Evolutionary conservation across 2,113 vertebrate species (phyloP).

Genomic region (Lophotis ruficrista): DNA sequence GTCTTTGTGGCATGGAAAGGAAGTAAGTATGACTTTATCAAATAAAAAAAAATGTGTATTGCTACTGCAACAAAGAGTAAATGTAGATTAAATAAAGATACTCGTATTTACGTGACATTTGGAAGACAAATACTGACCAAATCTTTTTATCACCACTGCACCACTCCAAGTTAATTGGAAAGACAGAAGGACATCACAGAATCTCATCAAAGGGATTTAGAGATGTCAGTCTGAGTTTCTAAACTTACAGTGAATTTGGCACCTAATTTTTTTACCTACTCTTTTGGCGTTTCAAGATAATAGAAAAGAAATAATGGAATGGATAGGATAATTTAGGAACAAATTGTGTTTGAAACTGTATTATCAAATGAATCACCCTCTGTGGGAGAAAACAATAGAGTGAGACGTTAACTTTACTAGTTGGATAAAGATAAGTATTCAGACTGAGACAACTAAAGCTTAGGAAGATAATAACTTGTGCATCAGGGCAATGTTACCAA

Average conservation of each 20-base stretch:
- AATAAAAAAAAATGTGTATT: not conserved
- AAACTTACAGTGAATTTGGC: constrained; percentile 65
- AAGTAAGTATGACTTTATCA: constrained; percentile 13
- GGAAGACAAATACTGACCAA: constrained; percentile 20
- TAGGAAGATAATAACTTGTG: constrained; percentile 68
- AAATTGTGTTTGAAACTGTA: constrained; percentile 67
- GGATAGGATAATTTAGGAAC: constrained; percentile 69
- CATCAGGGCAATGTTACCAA: constrained; percentile 34
- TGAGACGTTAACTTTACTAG: constrained; percentile 14
- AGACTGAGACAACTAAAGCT: constrained; percentile 44
- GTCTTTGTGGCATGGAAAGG: not conserved
- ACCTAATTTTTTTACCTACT: constrained; percentile 62
- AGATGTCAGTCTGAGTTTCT: constrained; percentile 50
- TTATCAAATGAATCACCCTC: constrained; percentile 71
- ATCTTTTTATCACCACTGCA: constrained; percentile 25
- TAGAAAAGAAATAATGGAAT: constrained; percentile 66
- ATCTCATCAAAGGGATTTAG: constrained; percentile 58
- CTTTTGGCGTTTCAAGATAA: constrained; percentile 50
- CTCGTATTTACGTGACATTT: constrained; percentile 40
- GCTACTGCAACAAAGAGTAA: not conserved
- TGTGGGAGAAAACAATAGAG: constrained; percentile 56
- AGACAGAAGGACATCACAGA: constrained; percentile 40
- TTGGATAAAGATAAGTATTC: constrained; percentile 70
- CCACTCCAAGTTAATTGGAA: constrained; percentile 52
- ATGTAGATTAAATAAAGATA: constrained; percentile 13